Evolutionary conservation across 30 jellyfish, hydroid and myxozoan species (phyloP), one percentile per base, ranked within the genome.

Genomic region (Hydractinia symbiolongicarpus): DNA sequence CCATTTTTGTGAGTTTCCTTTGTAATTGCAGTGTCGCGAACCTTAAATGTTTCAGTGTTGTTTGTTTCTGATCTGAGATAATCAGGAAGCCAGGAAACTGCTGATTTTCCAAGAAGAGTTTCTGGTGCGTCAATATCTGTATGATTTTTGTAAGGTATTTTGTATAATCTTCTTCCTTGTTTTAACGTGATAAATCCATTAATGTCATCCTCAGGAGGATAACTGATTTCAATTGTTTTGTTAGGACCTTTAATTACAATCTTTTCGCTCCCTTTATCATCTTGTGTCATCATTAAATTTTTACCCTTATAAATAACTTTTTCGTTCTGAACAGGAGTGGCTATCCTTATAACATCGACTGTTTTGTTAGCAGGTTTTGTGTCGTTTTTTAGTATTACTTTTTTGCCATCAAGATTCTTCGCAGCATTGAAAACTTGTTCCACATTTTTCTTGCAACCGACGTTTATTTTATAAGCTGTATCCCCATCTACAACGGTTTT

Each of bases 11-110:
- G 60, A 49, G 66, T 77, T 9, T 77, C 56, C 64, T 77, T 77
- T 55, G 85, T 77, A 64, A 77, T 77, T 15, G 85, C 54, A 5
- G 85, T 77, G 50, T 77, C 82, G 1, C 64, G 60, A 52, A 77
- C 54, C 30, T 77, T 77, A 4, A 77, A 77, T 21, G 85, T 77
- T 50, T 62, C 64, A 11, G 85, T 77, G 30, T 62, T 77, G 55
- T 61, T 77, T 17, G 60, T 53, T 8, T 79, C 30, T 55, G 78
- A 50, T 0, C 44, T 50, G 17, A 77, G 52, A 60, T 77, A 77
- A 50, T 77, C 85, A 0, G 85, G 85, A 13, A 8, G 52, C 74
- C 74, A 64, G 9, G 74, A 64, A 9, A 77, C 9, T 50, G 55
- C 85, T 77, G 85, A 77, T 55, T 60, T 77, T 9, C 54, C 54